Conservation (phyloP, 2,888 invertebrate species). For the Nemoura dubitans region DNA sequence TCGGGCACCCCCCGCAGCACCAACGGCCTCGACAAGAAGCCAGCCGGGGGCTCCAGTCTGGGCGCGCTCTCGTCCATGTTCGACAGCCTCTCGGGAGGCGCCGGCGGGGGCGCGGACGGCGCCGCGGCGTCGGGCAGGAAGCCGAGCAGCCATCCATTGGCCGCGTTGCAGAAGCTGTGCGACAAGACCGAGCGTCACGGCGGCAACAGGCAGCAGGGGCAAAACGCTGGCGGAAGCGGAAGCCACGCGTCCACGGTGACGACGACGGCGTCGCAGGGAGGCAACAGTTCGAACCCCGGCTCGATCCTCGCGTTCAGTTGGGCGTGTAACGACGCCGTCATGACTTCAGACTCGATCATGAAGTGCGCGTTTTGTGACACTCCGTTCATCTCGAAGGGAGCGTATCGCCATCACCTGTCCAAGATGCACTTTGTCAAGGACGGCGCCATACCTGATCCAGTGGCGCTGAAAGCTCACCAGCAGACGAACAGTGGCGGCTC, state of each 20-base stretch:
- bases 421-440: conserved; percentile 96
- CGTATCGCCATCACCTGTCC: conserved; percentile 94
- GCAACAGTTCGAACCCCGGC: conserved; percentile 69
- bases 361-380: conserved; percentile 96
- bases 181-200: conserved; percentile 90
- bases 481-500: conserved; percentile 54
- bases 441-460: conserved; percentile 82
- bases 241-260: conserved; percentile 54
- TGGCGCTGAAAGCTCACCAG: conserved; percentile 68
- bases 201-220: conserved; percentile 54
- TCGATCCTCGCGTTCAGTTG: conserved; percentile 91
- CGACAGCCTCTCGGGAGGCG: conserved; percentile 78
- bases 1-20: conserved; percentile 78
- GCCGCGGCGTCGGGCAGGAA: conserved; percentile 71
- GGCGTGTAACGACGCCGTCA: conserved; percentile 93
- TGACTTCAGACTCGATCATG: conserved; percentile 87
- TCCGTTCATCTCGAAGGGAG: conserved; percentile 95
- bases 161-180: conserved; percentile 93
- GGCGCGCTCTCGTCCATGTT: conserved; percentile 91
- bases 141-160: conserved; percentile 84
- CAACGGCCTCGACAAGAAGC: conserved; percentile 67
- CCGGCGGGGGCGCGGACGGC: conserved; percentile 56
- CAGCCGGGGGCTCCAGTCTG: conserved; percentile 65
- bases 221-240: conserved; percentile 56
- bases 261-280: conserved; percentile 57